phyloP scores from a whole-genome alignment of 2,797 vertebrate species.

The Bryconaethiops microstoma region DNA sequence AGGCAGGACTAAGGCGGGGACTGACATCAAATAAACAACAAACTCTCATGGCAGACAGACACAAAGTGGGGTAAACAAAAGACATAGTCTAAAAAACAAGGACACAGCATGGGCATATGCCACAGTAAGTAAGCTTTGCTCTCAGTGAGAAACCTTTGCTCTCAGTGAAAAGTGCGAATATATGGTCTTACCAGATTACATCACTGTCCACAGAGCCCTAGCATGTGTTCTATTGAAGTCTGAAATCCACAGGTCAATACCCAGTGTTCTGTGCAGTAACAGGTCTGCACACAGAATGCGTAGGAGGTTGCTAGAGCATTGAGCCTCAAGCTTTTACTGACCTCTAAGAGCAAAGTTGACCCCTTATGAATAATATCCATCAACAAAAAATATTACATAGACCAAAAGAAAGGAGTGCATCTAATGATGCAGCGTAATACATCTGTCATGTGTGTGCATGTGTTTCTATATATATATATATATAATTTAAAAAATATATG shows the following conservation, averaged over 20 bases:
- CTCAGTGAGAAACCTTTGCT: neutral
- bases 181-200: conserved; percentile 14
- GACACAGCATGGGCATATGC: no score
- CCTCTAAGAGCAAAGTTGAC: conserved; percentile 18
- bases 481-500: no score
- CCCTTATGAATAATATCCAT: conserved; percentile 2
- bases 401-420: neutral
- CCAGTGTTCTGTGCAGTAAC: neutral
- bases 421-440: neutral
- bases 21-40: no score
- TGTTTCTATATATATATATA: no score
- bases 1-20: no score
- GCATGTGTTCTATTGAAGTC: conserved; percentile 4
- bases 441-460: no score
- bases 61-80: no score
- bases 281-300: conserved; percentile 7
- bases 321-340: conserved; percentile 34
- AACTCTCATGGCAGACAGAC: no score
- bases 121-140: no score
- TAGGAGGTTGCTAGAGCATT: neutral
- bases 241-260: conserved; percentile 10
- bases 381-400: neutral
- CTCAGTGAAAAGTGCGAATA: conserved; percentile 22
- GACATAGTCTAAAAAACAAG: no score
- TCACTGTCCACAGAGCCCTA: conserved; percentile 7